These are phyloP conservation scores for Drosophila mojavensis DNA, from an alignment of 1,140 invertebrate genomes.

Conservation along the genomic window DNA sequence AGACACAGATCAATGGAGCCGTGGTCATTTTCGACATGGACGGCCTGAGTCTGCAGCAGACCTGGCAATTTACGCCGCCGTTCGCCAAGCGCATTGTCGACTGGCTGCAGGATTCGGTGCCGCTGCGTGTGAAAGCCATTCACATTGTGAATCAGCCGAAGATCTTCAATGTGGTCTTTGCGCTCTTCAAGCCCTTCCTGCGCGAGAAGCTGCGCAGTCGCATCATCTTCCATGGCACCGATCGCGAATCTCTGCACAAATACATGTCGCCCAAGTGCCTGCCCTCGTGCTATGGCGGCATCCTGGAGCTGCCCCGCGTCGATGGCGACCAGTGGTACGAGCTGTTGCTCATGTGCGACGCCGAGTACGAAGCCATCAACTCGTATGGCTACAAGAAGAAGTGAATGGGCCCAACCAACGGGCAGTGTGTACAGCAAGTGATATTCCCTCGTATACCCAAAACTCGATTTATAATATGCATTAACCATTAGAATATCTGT, in stretches of 20 bases:
- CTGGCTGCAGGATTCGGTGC: conserved; percentile 91
- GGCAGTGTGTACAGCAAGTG: conserved; percentile 53
- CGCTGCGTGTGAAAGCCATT: conserved; percentile 92
- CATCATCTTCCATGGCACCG: conserved; percentile 93
- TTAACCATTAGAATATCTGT: conserved; percentile 57
- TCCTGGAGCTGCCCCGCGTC: conserved; percentile 87
- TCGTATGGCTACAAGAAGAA: conserved; percentile 90
- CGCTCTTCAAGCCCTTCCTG: conserved; percentile 94
- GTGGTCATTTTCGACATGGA: conserved; percentile 94
- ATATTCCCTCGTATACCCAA: conserved; percentile 56
- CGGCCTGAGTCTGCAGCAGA: conserved; percentile 90
- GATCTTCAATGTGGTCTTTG: conserved; percentile 94
- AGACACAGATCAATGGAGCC: conserved; percentile 90
- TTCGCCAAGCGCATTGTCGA: conserved; percentile 93
- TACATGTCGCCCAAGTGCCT: conserved; percentile 91
- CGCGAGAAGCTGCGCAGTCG: conserved; percentile 90
- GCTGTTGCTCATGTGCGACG: conserved; percentile 88
- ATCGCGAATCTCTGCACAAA: conserved; percentile 91
- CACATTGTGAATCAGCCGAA: conserved; percentile 95
- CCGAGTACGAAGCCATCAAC: conserved; percentile 91
- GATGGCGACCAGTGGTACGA: conserved; percentile 90
- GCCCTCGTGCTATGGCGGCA: conserved; percentile 92
- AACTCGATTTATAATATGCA: conserved; percentile 30
- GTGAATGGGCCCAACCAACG: conserved; percentile 4
- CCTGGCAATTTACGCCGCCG: conserved; percentile 92